Conservation (phyloP, 2,888 invertebrate genomes). For the Cataglyphis cursor region DNA sequence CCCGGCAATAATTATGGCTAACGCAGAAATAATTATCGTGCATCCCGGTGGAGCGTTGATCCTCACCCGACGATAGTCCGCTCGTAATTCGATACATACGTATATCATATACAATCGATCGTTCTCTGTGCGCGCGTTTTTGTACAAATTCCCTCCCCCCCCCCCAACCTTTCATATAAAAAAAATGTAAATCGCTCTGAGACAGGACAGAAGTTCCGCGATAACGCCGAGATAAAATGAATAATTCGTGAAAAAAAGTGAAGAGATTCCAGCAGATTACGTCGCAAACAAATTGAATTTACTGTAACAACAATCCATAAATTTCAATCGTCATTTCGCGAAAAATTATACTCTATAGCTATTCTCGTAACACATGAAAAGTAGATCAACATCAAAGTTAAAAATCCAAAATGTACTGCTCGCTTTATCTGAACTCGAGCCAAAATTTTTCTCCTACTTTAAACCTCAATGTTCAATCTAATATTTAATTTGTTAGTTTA, state of each 20-base stretch:
- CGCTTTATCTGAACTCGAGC: neutral
- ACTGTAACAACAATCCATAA: neutral
- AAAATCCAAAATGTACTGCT: neutral
- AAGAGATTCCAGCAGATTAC: neutral
- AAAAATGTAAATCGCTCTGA: conserved; percentile 48
- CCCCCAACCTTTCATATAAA: conserved; percentile 29
- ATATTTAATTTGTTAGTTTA: neutral
- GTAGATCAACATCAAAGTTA: neutral
- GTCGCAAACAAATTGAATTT: neutral
- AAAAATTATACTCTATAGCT: neutral
- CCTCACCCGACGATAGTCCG: conserved; percentile 70
- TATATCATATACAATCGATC: conserved; percentile 67
- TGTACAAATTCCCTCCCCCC: neutral
- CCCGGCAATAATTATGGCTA: conserved; percentile 76
- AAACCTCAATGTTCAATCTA: neutral
- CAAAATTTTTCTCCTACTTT: neutral
- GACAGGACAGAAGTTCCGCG: conserved; percentile 42
- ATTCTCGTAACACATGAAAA: neutral
- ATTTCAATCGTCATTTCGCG: neutral
- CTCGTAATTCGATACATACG: conserved; percentile 71
- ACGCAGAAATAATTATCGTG: conserved; percentile 76
- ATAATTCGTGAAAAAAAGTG: neutral
- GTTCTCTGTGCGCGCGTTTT: conserved; percentile 32
- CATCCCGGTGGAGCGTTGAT: conserved; percentile 70
- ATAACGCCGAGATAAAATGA: conserved; percentile 24